Evolutionary conservation across 53 echinoderm and acorn worm species (phyloP).

Genomic region (Mesocentrotus franciscanus): DNA sequence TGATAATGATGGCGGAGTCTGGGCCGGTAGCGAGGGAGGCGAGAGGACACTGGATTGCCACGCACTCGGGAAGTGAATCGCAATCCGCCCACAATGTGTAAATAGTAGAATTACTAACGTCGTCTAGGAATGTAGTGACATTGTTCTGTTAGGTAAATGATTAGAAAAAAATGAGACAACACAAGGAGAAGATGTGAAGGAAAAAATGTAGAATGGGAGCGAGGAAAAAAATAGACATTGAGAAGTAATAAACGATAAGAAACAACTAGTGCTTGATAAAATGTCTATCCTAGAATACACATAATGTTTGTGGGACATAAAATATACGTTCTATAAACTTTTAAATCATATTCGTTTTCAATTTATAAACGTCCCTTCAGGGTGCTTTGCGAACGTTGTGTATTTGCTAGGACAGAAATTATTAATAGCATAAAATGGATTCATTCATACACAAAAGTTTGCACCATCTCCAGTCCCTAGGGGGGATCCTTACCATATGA

Average conservation of each 20-base stretch:
- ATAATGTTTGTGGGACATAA: too few relatives aligned
- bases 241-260: background rate
- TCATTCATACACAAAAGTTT: too few relatives aligned
- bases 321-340: too few relatives aligned
- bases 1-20: background rate
- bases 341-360: too few relatives aligned
- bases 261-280: too few relatives aligned
- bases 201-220: background rate
- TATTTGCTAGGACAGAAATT: too few relatives aligned
- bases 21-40: background rate
- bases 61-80: background rate
- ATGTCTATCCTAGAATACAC: too few relatives aligned
- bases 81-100: constrained; percentile 34
- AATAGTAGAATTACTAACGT: background rate
- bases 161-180: background rate
- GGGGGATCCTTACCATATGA: too few relatives aligned
- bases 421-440: too few relatives aligned
- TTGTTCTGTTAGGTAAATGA: background rate
- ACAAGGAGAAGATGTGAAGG: background rate
- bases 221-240: background rate
- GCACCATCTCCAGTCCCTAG: too few relatives aligned
- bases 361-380: too few relatives aligned
- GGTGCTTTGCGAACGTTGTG: too few relatives aligned
- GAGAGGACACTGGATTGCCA: constrained; percentile 9
- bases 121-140: background rate